Percentiles rank a stretch among this genome's conserved stretches.
Evolutionary conservation across 2,888 invertebrate genomes (phyloP).

Genomic region (Ferdinandea cuprea): DNA sequence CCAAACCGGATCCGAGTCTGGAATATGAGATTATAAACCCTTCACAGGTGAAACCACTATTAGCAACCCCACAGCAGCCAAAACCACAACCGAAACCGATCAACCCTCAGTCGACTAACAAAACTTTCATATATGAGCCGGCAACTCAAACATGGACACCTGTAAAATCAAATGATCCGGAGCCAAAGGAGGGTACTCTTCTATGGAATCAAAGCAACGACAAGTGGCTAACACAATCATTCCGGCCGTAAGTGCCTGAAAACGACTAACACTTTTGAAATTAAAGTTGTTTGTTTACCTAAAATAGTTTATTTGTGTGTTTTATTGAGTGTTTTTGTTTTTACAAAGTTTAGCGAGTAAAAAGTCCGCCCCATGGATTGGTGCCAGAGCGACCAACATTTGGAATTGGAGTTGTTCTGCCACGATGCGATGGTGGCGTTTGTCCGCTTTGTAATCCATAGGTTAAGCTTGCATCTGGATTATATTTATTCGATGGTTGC

Average conservation of each 20-base stretch:
- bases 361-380: slow-evolving; percentile 44
- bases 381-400: slow-evolving; percentile 14
- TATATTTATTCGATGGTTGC: slow-evolving; percentile 32
- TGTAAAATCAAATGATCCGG: slow-evolving; percentile 77
- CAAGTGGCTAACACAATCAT: slow-evolving; percentile 79
- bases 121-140: slow-evolving; percentile 79
- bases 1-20: slow-evolving; percentile 35
- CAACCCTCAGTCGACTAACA: slow-evolving; percentile 77
- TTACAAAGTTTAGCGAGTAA: slow-evolving; percentile 15
- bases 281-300: slow-evolving; percentile 14
- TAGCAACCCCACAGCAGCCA: too few species aligned
- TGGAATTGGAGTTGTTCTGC: neutral
- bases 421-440: neutral
- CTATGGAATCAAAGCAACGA: slow-evolving; percentile 81
- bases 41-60: neutral
- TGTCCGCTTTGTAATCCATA: slow-evolving; percentile 27
- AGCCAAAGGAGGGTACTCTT: slow-evolving; percentile 77
- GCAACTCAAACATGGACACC: slow-evolving; percentile 78
- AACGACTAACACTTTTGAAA: slow-evolving; percentile 1
- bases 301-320: neutral
- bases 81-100: slow-evolving; percentile 68
- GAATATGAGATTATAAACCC: slow-evolving; percentile 80
- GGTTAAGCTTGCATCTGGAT: slow-evolving; percentile 62
- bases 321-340: slow-evolving; percentile 52
- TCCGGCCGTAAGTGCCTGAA: slow-evolving; percentile 29